Conservation (phyloP, 2,113 vertebrate genomes). For the Phaethornis superciliosus region DNA sequence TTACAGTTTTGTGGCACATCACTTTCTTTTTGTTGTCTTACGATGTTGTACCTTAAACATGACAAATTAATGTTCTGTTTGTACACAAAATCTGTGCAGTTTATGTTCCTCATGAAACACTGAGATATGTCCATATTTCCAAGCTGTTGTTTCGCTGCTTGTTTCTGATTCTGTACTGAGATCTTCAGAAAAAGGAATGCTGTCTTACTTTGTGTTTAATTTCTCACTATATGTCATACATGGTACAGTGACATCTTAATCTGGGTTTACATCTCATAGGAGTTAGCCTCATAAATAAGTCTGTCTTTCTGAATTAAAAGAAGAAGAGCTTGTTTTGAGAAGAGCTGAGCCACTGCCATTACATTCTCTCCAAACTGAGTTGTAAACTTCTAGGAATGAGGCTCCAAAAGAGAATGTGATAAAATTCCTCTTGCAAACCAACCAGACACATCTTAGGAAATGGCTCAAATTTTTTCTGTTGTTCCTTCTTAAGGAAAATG, state of each 20-base stretch:
- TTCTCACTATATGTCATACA: neutral
- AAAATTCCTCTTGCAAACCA: neutral
- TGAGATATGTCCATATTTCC: neutral
- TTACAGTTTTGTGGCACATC: neutral
- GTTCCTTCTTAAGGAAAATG: neutral
- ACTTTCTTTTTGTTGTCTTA: neutral
- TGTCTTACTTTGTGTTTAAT: neutral
- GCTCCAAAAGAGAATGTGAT: neutral
- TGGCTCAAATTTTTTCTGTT: neutral
- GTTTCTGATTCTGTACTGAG: neutral
- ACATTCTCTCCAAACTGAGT: neutral
- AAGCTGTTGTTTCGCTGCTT: neutral
- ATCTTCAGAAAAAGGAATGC: neutral
- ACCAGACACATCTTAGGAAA: neutral
- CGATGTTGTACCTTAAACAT: neutral
- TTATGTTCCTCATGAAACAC: neutral
- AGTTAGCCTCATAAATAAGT: neutral
- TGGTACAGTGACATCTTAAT: neutral
- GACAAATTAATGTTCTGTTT: neutral
- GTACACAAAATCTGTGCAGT: neutral
- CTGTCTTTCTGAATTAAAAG: neutral
- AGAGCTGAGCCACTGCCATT: neutral
- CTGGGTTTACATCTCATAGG: neutral
- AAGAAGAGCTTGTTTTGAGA: neutral
- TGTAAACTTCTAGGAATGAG: neutral